These are phyloP conservation scores for Eurosta solidaginis DNA, from an alignment of 1,140 invertebrate genomes.

Conservation along the genomic window DNA sequence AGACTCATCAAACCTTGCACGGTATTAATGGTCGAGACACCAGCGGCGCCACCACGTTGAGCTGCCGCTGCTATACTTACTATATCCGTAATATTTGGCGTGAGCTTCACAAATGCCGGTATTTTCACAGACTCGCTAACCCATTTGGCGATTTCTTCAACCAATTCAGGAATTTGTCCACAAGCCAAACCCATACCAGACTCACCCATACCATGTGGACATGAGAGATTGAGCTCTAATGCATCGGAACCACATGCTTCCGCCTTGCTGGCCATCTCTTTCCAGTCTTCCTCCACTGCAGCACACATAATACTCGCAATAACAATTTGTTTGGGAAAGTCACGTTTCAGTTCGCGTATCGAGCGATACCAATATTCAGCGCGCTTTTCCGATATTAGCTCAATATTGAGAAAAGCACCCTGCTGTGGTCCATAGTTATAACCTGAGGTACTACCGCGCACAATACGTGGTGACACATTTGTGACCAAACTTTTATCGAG, in stretches of 20 bases:
- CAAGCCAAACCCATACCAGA: conserved; percentile 97
- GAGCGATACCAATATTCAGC: conserved; percentile 90
- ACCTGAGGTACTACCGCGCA: conserved; percentile 90
- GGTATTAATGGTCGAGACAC: conserved; percentile 97
- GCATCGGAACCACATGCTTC: conserved; percentile 90
- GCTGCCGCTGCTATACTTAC: conserved; percentile 87
- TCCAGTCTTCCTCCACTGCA: conserved; percentile 90
- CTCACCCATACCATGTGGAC: conserved; percentile 98
- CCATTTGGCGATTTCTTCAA: conserved; percentile 90
- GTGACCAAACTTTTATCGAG: conserved; percentile 96
- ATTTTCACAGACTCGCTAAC: conserved; percentile 84
- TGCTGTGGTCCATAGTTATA: conserved; percentile 93
- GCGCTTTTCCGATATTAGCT: conserved; percentile 97
- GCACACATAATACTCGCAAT: conserved; percentile 98
- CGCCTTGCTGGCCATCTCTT: conserved; percentile 74
- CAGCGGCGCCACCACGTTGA: conserved; percentile 89
- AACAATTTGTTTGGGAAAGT: conserved; percentile 90
- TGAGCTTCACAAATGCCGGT: conserved; percentile 97
- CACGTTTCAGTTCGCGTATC: conserved; percentile 86
- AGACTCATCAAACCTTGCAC: conserved; percentile 92
- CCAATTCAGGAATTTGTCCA: conserved; percentile 88
- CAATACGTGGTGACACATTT: conserved; percentile 95
- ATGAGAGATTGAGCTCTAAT: conserved; percentile 94
- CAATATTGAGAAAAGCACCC: conserved; percentile 93
- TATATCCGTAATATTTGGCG: conserved; percentile 97